Evolutionary conservation across 1,140 invertebrate species (phyloP), one percentile per base, ranked within the genome.

Genomic region (Euura lappo): DNA sequence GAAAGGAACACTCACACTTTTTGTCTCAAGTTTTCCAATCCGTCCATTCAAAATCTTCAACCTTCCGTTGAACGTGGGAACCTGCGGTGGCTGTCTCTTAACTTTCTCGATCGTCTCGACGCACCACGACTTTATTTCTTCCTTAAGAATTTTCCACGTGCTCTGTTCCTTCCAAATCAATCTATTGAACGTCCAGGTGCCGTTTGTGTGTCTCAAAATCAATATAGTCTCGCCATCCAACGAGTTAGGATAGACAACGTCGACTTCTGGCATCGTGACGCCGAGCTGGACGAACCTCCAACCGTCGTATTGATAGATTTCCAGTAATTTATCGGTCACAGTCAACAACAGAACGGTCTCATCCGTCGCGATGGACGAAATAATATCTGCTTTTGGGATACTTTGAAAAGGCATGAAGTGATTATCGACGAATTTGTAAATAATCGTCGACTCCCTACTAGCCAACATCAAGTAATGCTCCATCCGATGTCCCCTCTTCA

Each of bases 361-460:
- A 2, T 76, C 73, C 11, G 74, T 75, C 3, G 66, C 65, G 4
- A 77, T 44, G 3, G 77, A 71, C 10, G 73, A 43, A 6, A 77
- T 69, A 46, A 70, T 45, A 8, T 71, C 65, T 1, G 76, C 46
- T 2, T 72, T 4, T 2, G 69, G 42, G 42, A 89, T 70, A 47
- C 78, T 79, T 81, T 89, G 88, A 75, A 89, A 88, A 2, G 88
- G 86, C 13, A 86, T 77, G 67, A 88, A 89, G 42, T 80, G 78
- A 13, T 80, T 78, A 1, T 78, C 74, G 7, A 77, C 74, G 47
- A 81, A 82, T 71, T 89, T 88, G 46, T 88, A 88, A 8, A 89
- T 73, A 8, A 86, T 72, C 6, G 84, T 78, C 1, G 69, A 75
- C 0, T 70, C 51, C 2, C 69, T 44, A 2, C 51, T 71, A 7